Evolutionary conservation across 2,113 vertebrate genomes (phyloP).

Genomic region (Bujurquina vittata): DNA sequence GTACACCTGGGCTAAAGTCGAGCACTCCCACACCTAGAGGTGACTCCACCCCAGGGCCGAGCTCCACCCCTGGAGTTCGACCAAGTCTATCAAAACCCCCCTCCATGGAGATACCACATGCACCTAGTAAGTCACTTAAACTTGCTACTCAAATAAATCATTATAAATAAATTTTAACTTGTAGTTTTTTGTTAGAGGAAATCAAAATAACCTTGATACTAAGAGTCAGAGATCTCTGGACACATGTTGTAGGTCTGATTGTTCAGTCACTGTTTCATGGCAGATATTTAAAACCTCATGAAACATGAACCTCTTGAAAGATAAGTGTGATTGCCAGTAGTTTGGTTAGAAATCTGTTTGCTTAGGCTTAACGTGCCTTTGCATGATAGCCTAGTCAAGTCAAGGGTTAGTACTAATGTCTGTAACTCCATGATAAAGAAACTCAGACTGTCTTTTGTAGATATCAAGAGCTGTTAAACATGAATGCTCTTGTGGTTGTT

Average conservation of each 20-base stretch:
- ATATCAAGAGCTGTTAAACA: not conserved
- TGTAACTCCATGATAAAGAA: not conserved
- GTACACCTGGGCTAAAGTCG: constrained; percentile 93
- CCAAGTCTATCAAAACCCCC: constrained; percentile 91
- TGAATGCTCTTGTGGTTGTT: not conserved
- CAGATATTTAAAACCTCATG: not conserved
- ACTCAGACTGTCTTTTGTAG: not conserved
- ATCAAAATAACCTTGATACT: not conserved
- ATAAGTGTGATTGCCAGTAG: not conserved
- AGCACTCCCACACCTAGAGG: constrained; percentile 94
- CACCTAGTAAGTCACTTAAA: constrained; percentile 82
- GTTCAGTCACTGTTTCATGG: not conserved
- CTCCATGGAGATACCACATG: constrained; percentile 93
- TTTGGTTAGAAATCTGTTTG: not conserved
- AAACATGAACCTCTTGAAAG: not conserved
- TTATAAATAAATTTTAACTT: not conserved
- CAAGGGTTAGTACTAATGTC: not conserved
- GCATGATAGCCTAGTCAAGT: not conserved
- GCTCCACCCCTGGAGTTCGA: constrained; percentile 89
- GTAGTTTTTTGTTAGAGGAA: not conserved
- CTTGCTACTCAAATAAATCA: not conserved
- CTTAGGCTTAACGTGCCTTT: not conserved
- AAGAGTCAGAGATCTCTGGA: not conserved
- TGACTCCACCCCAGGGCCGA: constrained; percentile 92
- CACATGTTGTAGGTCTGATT: not conserved